Conservation (phyloP, 2,113 vertebrate species). For the Geothlypis trichas region DNA sequence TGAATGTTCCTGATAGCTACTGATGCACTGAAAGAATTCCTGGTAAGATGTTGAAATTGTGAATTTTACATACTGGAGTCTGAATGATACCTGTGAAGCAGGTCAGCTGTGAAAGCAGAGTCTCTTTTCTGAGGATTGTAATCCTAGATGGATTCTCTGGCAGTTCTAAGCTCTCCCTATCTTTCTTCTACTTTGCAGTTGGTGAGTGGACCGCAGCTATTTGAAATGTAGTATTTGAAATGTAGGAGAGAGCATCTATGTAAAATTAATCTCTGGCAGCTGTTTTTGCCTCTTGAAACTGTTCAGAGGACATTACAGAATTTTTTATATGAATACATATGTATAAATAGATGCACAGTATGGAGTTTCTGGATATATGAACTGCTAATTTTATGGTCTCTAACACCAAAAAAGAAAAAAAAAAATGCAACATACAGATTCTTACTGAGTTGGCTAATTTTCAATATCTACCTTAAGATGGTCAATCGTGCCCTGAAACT, state of each 20-base stretch:
- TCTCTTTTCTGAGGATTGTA: neutral
- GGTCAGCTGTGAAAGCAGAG: neutral
- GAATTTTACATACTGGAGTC: neutral
- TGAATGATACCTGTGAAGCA: neutral
- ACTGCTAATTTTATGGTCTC: neutral
- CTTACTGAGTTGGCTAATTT: neutral
- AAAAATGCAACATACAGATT: neutral
- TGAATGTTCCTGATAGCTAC: neutral
- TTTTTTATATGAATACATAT: neutral
- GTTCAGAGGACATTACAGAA: neutral
- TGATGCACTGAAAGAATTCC: neutral
- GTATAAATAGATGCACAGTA: neutral
- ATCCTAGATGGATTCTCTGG: neutral
- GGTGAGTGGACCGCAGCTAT: neutral
- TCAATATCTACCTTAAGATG: neutral
- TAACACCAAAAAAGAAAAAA: neutral
- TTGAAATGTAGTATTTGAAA: neutral
- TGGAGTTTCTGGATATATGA: neutral
- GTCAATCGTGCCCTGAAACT: neutral
- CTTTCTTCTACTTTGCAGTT: neutral
- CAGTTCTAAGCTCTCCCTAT: neutral
- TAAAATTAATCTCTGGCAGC: neutral
- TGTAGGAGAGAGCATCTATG: neutral
- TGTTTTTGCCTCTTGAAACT: neutral
- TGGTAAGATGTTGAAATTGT: neutral